A percentile compares a stretch with the other conserved stretches of the same genome.
phyloP scores from a whole-genome alignment of 1,140 invertebrate species.

The Conopomorpha cramerella region DNA sequence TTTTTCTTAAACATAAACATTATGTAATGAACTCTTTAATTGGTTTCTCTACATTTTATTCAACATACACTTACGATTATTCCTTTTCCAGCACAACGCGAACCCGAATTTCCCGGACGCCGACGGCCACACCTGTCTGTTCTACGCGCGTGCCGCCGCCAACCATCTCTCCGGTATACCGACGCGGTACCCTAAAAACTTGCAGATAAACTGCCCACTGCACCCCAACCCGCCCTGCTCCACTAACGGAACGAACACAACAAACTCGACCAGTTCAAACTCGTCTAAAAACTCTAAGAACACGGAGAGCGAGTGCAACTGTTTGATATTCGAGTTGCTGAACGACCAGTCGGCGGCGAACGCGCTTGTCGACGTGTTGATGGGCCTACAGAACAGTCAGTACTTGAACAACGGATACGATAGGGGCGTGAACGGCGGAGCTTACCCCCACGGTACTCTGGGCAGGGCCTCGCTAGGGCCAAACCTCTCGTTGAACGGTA shows the following conservation, averaged over 20 bases:
- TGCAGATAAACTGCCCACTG: conserved; percentile 45
- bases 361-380: conserved; percentile 44
- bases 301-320: conserved; percentile 45
- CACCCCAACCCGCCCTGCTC: conserved; percentile 29
- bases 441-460: conserved; percentile 19
- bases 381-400: conserved; percentile 49
- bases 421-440: conserved; percentile 6
- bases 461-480: conserved; percentile 22
- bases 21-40: too few species aligned
- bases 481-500: conserved; percentile 38
- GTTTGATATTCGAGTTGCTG: conserved; percentile 44
- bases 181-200: conserved; percentile 33
- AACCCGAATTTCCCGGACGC: conserved; percentile 54
- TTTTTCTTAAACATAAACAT: too few species aligned
- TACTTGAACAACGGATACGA: conserved; percentile 32
- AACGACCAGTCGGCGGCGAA: conserved; percentile 48
- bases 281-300: conserved; percentile 28
- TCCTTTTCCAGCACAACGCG: conserved; percentile 48
- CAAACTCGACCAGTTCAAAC: conserved; percentile 34
- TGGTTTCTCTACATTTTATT: too few species aligned
- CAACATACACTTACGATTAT: too few species aligned
- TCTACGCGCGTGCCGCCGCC: conserved; percentile 50
- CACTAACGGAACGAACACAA: conserved; percentile 14
- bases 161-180: conserved; percentile 49
- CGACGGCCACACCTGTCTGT: conserved; percentile 51